Percentiles rank a stretch among this genome's conserved stretches.
Evolutionary conservation across 2,113 vertebrate genomes (phyloP).

Genomic region (Chunga burmeisteri): DNA sequence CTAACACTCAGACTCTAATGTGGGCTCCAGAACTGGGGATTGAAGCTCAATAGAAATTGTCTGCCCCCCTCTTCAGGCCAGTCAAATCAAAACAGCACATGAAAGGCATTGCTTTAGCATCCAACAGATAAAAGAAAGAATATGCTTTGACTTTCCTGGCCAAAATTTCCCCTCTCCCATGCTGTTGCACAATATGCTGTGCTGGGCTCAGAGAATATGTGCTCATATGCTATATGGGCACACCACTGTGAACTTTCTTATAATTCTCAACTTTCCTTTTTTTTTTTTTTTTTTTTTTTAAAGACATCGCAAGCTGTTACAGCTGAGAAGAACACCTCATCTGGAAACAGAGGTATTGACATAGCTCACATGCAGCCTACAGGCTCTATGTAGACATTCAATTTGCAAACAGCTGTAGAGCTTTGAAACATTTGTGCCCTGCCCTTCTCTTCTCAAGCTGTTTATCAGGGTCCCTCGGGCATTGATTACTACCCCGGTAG

Average conservation of each 20-base stretch:
- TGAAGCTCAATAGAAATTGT: background rate
- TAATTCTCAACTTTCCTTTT: background rate
- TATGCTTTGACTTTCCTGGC: constrained; percentile 54
- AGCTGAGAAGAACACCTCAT: background rate
- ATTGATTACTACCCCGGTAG: background rate
- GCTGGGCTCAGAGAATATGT: background rate
- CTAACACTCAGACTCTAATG: background rate
- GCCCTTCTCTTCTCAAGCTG: background rate
- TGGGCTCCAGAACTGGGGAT: background rate
- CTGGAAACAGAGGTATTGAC: background rate
- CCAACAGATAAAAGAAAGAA: constrained; percentile 53
- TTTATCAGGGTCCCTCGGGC: constrained; percentile 21
- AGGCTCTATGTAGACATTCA: background rate
- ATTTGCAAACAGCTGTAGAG: constrained; percentile 42
- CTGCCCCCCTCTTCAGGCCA: background rate
- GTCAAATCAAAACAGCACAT: background rate
- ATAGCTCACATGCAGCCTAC: background rate
- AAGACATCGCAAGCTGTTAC: background rate
- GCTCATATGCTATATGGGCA: background rate
- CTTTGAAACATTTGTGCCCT: background rate
- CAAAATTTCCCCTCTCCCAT: constrained; percentile 51
- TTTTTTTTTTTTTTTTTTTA: background rate
- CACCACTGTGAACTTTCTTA: constrained; percentile 3
- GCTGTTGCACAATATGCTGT: constrained; percentile 56
- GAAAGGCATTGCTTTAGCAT: background rate